Evolutionary conservation across 2,888 invertebrate genomes (phyloP).

Genomic region (Leptura quadrifasciata): DNA sequence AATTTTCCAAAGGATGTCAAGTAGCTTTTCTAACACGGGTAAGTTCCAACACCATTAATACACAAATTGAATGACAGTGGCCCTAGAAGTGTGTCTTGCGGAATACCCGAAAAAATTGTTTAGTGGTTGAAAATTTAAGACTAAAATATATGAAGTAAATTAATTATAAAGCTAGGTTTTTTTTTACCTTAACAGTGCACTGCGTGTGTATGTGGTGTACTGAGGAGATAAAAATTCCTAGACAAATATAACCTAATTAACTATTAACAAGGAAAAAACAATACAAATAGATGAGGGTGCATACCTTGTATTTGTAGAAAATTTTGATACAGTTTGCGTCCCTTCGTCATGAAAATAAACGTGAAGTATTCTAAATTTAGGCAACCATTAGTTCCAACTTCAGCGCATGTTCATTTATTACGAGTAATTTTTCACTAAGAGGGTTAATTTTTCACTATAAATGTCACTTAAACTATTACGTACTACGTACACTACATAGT

Average conservation of each 20-base stretch:
- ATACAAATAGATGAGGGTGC: too few species aligned
- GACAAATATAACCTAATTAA: too few species aligned
- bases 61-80: neutral
- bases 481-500: too few species aligned
- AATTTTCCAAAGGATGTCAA: too few species aligned
- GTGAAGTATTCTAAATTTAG: neutral
- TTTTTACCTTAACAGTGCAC: too few species aligned
- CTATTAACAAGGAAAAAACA: too few species aligned
- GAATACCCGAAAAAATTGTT: neutral
- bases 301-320: slow-evolving; percentile 3
- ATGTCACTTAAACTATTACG: neutral
- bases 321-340: neutral
- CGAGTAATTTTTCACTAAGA: neutral
- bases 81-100: neutral
- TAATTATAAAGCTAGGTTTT: too few species aligned
- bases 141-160: too few species aligned
- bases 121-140: too few species aligned
- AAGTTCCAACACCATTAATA: neutral
- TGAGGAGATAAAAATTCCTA: too few species aligned
- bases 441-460: neutral
- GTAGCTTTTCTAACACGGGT: too few species aligned
- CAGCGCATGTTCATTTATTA: neutral
- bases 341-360: neutral
- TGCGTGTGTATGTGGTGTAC: too few species aligned
- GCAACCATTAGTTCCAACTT: neutral